Evolutionary conservation across 2,797 vertebrate genomes (phyloP).

Genomic region (Sebastes goodei): DNA sequence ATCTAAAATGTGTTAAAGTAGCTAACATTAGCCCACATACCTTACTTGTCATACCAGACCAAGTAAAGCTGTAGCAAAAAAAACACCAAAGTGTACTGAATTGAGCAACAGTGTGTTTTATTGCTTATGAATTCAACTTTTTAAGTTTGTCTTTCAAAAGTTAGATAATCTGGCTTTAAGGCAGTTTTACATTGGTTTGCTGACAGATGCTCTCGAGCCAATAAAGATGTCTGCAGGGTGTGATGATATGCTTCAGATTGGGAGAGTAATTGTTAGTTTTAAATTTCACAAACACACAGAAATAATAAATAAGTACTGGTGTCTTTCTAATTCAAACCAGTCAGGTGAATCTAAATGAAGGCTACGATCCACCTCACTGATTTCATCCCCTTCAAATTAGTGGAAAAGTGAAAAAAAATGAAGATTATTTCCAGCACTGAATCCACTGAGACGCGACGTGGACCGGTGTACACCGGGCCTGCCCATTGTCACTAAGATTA

Average conservation of each 20-base stretch:
- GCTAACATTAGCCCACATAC: no score
- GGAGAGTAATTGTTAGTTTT: background rate
- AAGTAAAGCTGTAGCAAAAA: no score
- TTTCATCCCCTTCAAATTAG: background rate
- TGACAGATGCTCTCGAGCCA: background rate
- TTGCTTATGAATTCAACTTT: background rate
- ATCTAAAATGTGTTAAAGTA: no score
- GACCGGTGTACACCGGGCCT: background rate
- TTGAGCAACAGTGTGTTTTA: background rate
- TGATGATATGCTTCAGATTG: background rate
- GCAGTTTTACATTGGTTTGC: background rate
- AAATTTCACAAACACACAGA: no score
- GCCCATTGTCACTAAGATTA: background rate
- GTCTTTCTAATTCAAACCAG: background rate
- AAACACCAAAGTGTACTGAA: no score
- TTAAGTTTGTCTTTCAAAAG: background rate
- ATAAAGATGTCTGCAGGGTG: background rate
- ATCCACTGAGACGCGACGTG: background rate
- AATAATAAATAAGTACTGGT: conserved; percentile 1
- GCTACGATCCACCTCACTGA: background rate
- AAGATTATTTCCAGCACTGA: no score
- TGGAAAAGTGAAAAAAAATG: background rate
- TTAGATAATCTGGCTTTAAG: background rate
- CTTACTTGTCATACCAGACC: no score
- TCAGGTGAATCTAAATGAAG: conserved; percentile 4